Conservation (phyloP, 2,888 invertebrate genomes). For the Nymphalis urticae region DNA sequence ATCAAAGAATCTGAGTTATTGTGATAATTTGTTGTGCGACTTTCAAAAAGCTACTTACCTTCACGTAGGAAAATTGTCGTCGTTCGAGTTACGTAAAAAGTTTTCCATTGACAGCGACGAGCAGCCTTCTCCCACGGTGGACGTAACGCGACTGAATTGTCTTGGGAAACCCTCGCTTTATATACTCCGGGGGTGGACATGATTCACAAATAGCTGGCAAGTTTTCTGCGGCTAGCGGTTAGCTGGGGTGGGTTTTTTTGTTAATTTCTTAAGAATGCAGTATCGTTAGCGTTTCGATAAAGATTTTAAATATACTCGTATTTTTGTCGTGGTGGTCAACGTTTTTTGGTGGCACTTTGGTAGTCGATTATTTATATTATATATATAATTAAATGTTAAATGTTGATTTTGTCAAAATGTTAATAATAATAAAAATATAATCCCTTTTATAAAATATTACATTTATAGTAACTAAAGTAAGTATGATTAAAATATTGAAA, state of each 20-base stretch:
- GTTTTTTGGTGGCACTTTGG: not conserved
- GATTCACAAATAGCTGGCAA: constrained; percentile 43
- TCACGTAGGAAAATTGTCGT: constrained; percentile 64
- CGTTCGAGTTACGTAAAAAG: constrained; percentile 66
- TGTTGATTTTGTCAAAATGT: no score
- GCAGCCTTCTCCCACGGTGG: constrained; percentile 41
- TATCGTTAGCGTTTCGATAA: not conserved
- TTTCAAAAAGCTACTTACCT: constrained; percentile 47
- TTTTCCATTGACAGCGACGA: constrained; percentile 48
- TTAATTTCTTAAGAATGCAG: constrained; percentile 21
- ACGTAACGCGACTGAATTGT: constrained; percentile 42
- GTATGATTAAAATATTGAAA: no score
- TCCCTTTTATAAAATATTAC: no score
- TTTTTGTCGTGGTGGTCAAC: not conserved
- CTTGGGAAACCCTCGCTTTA: constrained; percentile 60
- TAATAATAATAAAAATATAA: no score
- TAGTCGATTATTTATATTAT: not conserved
- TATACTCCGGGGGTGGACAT: constrained; percentile 53
- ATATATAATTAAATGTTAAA: not conserved
- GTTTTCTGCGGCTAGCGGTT: constrained; percentile 15
- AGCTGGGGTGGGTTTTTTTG: constrained; percentile 32
- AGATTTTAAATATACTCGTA: not conserved
- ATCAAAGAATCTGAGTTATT: no score
- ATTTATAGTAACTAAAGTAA: no score
- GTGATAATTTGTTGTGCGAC: no score